A percentile compares a stretch with the other conserved stretches of the same genome.
Conservation (phyloP, 1,140 invertebrate genomes). For the Camponotus vicinus region DNA sequence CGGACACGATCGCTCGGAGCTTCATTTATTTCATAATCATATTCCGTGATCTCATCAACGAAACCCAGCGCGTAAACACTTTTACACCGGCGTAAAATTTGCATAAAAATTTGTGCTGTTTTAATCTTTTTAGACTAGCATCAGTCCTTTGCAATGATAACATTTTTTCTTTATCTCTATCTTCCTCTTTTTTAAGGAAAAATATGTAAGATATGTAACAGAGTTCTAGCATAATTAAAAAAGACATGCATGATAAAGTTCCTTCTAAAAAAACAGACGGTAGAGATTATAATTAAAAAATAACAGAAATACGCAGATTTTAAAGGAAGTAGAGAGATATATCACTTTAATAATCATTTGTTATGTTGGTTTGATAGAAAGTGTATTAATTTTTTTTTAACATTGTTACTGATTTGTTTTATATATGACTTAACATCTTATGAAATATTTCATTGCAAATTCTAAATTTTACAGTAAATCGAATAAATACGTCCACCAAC, state of each 20-base stretch:
- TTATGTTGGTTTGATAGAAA: background rate
- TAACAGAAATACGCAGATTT: background rate
- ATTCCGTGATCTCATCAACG: slow-evolving; percentile 33
- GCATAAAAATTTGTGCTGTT: background rate
- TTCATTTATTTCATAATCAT: slow-evolving; percentile 72
- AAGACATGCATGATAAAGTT: slow-evolving; percentile 1
- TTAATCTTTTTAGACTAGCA: background rate
- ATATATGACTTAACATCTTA: background rate
- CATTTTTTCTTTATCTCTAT: background rate
- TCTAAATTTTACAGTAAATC: background rate
- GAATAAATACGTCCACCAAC: background rate
- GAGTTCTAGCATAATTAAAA: background rate
- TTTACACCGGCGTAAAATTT: slow-evolving; percentile 28
- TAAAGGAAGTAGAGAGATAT: background rate
- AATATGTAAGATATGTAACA: background rate
- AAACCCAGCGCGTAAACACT: background rate
- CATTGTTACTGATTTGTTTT: background rate
- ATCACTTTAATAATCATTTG: slow-evolving; percentile 25
- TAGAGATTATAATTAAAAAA: background rate
- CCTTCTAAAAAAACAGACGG: background rate
- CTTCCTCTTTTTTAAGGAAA: background rate
- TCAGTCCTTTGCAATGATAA: background rate
- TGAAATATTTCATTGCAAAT: background rate
- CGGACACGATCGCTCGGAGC: slow-evolving; percentile 47
- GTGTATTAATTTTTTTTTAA: background rate